Conservation (phyloP, 2,113 vertebrate genomes). For the Willisornis vidua region DNA sequence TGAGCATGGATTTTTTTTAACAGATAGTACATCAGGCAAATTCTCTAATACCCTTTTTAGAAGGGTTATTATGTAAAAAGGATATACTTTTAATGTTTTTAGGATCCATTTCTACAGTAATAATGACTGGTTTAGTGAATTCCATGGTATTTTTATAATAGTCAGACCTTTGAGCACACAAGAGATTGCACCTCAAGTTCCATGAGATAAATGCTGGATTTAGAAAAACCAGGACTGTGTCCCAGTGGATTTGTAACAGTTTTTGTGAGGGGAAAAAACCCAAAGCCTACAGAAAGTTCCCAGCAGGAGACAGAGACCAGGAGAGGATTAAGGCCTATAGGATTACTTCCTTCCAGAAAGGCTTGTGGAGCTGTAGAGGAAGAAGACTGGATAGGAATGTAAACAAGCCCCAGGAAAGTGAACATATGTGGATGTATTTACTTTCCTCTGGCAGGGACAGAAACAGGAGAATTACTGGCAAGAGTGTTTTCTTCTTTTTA, state of each 20-base stretch:
- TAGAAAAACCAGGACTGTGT: background rate
- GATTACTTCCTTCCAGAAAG: background rate
- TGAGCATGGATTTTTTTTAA: background rate
- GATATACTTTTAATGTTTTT: background rate
- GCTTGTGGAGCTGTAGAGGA: background rate
- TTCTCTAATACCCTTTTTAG: conserved; percentile 19
- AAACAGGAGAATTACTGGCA: background rate
- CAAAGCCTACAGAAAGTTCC: background rate
- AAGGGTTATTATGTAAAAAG: background rate
- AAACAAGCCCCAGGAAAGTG: background rate
- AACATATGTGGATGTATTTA: background rate
- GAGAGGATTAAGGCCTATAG: background rate
- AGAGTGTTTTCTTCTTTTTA: background rate
- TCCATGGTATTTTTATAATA: background rate
- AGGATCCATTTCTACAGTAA: background rate
- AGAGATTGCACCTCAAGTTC: background rate
- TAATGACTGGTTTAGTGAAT: background rate
- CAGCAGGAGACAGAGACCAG: background rate
- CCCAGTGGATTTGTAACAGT: background rate
- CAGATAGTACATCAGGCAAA: background rate
- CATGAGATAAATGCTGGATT: background rate
- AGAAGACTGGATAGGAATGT: background rate
- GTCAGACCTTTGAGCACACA: background rate
- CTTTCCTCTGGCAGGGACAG: background rate
- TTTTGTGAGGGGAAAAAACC: background rate